Evolutionary conservation across 2,888 invertebrate genomes (phyloP), one percentile per base, ranked within the genome.

Genomic region (Macropis europaea): DNA sequence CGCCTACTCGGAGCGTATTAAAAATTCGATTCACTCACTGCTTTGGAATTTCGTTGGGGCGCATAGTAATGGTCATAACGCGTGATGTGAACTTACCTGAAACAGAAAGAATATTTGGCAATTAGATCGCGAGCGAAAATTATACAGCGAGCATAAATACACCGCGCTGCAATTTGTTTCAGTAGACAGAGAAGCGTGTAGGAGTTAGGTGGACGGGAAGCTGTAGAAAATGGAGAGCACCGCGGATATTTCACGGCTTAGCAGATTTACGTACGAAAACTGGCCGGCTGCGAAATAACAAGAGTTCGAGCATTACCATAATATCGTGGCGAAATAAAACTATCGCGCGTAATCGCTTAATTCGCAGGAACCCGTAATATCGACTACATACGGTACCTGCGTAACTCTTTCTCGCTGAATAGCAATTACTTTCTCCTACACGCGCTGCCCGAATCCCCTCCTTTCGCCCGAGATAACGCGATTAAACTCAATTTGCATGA

Each of bases 31-130:
- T n/a, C n/a, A n/a, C n/a, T n/a, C n/a, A n/a, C n/a, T n/a, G n/a
- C n/a, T n/a, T n/a, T n/a, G n/a, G n/a, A n/a, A n/a, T n/a, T n/a
- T n/a, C n/a, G n/a, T n/a, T n/a, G n/a, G n/a, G n/a, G n/a, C n/a
- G n/a, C n/a, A n/a, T n/a, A n/a, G n/a, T n/a, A n/a, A n/a, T n/a
- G n/a, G n/a, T n/a, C n/a, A n/a, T n/a, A n/a, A n/a, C n/a, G 7
- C 13, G 1, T 9, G 13, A 45, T 34, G 62, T 70, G 45, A 54
- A 80, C 80, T 83, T 66, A 81, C 81, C 78, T 79, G 81, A 36
- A 80, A 83, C 76, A 79, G 77, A 76, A 50, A n/a, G 11, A 52
- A 26, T 57, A 72, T 13, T 19, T n/a, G 40, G 70, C 71, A 71
- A 69, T 79, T 79, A 73, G 54, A 61, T 24, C 17, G 52, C 19